Evolutionary conservation across 1,140 invertebrate genomes (phyloP), one percentile per base, ranked within the genome.

Genomic region (Adoxophyes honmai): DNA sequence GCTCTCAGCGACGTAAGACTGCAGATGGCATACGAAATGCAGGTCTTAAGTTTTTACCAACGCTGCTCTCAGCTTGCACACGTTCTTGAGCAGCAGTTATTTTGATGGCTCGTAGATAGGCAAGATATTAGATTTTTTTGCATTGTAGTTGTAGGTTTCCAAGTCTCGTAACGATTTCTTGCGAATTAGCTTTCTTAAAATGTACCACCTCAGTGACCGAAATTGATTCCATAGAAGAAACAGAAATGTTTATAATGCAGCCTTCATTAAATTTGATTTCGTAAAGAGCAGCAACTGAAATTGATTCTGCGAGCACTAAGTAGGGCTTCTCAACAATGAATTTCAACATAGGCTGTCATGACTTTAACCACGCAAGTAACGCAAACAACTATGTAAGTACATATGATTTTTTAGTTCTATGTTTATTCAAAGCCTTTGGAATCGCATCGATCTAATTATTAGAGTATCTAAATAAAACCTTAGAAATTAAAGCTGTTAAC

Each of bases 11-110:
- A 57, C 53, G 67, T 66, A 60, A 64, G 61, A 62, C 68, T 66
- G 60, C 65, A 72, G 59, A 75, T 75, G 69, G 69, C 59, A 64
- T 70, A 60, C 76, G 60, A 66, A 60, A 66, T 61, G 66, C 60
- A 62, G 38, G 53, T 64, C 67, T 62, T 59, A 61, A 59, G 44
- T 76, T 78, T 74, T 80, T 78, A 70, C 62, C 57, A 57, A 38
- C 64, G 59, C 56, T 53, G 39, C 54, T 39, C 58, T 52, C 62
- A 36, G 35, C 59, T 59, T n/a, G 55, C 58, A 52, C 57, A 52
- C 59, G 62, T 62, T 61, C 55, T 58, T 55, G 60, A 38, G 2
- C 15, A 38, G 67, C 71, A 66, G 61, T 64, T 64, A 74, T 73
- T 62, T 66, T 18, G n/a, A 21, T n/a, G 18, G 21, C 42, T 18